Percentiles rank a stretch among this genome's conserved stretches.
Evolutionary conservation across 1,140 invertebrate species (phyloP).

Genomic region (Polypedilum vanderplanki): DNA sequence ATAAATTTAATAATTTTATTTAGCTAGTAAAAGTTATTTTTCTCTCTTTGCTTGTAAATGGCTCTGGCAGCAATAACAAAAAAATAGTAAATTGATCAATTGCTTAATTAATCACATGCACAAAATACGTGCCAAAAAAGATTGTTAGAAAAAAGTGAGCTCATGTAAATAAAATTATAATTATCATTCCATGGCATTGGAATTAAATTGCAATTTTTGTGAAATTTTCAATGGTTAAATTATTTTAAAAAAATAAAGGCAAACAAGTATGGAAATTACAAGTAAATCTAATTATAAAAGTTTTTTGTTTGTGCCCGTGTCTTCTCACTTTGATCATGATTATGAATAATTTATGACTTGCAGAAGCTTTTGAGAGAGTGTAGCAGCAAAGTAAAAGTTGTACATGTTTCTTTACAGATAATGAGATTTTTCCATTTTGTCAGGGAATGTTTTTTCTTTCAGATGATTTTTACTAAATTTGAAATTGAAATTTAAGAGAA

Average conservation of each 20-base stretch:
- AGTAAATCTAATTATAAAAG: slow-evolving; percentile 20
- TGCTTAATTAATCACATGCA: neutral
- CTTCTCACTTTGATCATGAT: neutral
- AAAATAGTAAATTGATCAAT: neutral
- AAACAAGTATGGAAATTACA: neutral
- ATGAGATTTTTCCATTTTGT: too few relatives aligned
- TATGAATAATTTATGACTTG: slow-evolving; percentile 19
- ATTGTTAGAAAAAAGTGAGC: neutral
- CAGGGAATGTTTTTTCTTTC: too few relatives aligned
- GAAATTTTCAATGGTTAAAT: slow-evolving; percentile 19
- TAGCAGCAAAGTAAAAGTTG: too few relatives aligned
- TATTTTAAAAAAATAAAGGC: neutral
- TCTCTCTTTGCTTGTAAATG: neutral
- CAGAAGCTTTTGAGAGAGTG: neutral
- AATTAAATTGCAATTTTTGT: neutral
- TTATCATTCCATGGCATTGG: neutral
- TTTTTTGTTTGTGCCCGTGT: neutral
- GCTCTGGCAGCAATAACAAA: neutral
- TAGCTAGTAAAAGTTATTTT: neutral
- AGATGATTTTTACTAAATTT: too few relatives aligned
- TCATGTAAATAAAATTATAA: slow-evolving; percentile 3
- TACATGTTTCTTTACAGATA: too few relatives aligned
- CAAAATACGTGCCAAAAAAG: neutral
- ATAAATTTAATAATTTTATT: neutral
- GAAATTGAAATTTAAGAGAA: too few relatives aligned